phyloP scores from a whole-genome alignment of 2,888 invertebrate species.

The Lasioglossum marginatum region DNA sequence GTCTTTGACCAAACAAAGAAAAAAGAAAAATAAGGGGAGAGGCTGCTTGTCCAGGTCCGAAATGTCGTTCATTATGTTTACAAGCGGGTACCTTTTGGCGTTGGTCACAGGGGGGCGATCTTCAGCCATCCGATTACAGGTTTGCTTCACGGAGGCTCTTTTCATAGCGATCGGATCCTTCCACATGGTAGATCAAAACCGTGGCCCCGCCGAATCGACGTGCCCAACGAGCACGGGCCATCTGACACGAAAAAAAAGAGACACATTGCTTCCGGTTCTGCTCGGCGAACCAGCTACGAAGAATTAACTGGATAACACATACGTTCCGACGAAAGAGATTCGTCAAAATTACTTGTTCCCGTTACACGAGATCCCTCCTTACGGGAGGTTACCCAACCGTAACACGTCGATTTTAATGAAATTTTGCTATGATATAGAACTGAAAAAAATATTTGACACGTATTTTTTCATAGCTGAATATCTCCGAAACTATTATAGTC shows the following conservation, averaged over 20 bases:
- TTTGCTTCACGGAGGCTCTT: slow-evolving; percentile 49
- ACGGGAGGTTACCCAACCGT: no score
- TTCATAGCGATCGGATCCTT: slow-evolving; percentile 65
- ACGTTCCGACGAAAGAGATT: neutral
- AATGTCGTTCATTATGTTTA: slow-evolving; percentile 56
- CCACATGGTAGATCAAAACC: slow-evolving; percentile 75
- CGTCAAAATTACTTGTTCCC: neutral
- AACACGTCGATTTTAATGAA: no score
- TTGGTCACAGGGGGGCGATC: slow-evolving; percentile 36
- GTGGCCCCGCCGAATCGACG: slow-evolving; percentile 60
- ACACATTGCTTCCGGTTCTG: slow-evolving; percentile 71
- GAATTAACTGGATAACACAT: slow-evolving; percentile 73
- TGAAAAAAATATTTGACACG: no score
- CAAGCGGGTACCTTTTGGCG: slow-evolving; percentile 44
- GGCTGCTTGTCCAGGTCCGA: slow-evolving; percentile 1
- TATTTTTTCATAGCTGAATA: no score
- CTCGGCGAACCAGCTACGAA: slow-evolving; percentile 68
- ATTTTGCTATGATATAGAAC: no score
- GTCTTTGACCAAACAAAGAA: neutral
- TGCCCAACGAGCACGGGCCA: slow-evolving; percentile 66
- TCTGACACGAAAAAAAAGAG: slow-evolving; percentile 70
- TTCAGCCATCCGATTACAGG: slow-evolving; percentile 58
- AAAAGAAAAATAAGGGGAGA: neutral
- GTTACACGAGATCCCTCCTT: neutral
- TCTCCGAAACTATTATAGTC: no score